Evolutionary conservation across 2,113 vertebrate genomes (phyloP), one percentile per base, ranked within the genome.

Genomic region (Arvicanthis niloticus): DNA sequence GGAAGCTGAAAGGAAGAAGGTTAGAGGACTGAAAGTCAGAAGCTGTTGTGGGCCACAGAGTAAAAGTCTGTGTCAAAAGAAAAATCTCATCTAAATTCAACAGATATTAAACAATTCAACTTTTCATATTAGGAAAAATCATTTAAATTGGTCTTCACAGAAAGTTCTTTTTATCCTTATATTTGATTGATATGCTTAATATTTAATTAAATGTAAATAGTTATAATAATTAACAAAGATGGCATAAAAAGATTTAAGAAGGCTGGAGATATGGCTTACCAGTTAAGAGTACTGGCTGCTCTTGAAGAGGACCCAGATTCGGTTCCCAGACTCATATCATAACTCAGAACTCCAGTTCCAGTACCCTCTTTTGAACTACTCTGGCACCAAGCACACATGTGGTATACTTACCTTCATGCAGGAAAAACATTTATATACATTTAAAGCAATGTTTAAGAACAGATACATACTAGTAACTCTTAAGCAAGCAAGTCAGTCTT

Each of bases 61-160:
- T 56, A 7, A 73, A 72, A 89, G 17, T 37, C 37, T 88, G 22
- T 73, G 67, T 72, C 21, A 26, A 68, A 48, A 48, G 19, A 34
- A 51, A 88, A 26, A 51, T 22, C 51, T 60, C 24, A 53, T 45
- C 45, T 56, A 51, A 90, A 81, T 42, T 90, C 51, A 91, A 68
- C 17, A 56, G 24, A 31, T 81, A 29, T 65, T 89, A 65, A 87
- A 92, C 34, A 89, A 76, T 22, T 84, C 72, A 82, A 58, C 31
- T 93, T 94, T 62, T 73, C 13, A 76, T 26, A n/a, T 88, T n/a
- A 94, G 95, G 77, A 29, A 81, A 97, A 96, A 93, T 15, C 26
- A 15, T 72, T 77, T 22, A 73, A 29, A 11, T 70, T 76, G 51
- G 10, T 95, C 88, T 95, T 77, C 60, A 72, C 75, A 95, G 53